Evolutionary conservation across 2,113 vertebrate species (phyloP), one percentile per base, ranked within the genome.

Genomic region (Myotis brandtii): DNA sequence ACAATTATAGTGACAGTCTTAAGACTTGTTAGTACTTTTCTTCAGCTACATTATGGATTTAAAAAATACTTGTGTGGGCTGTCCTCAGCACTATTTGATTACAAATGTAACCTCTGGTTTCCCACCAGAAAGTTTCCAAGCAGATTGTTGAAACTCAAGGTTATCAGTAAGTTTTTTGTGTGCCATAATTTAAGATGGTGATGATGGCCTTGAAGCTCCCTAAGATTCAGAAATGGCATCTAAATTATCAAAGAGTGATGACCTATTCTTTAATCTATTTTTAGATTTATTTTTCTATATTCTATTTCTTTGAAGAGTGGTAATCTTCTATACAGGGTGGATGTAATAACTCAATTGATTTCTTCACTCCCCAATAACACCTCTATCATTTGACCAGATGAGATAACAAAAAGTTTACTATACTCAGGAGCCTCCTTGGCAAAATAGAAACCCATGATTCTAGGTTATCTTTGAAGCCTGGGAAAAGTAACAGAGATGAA

Each of bases 401-500:
- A 77, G 52, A 72, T 83, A 89, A 88, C 52, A 90, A 52, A 86
- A 48, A 72, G 43, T 66, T 86, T 95, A 94, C 73, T 83, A 27
- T 6, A 75, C 59, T 85, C 92, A 56, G 32, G 59, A 93, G 85
- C 27, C 70, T 84, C 52, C 77, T 96, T 80, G 80, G 12, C 83
- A 77, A 84, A 90, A 92, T 54, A 7, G 70, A 95, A 95, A 30
- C 34, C 52, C 84, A 32, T 92, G 93, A 87, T 72, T 97, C 54
- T 43, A 72, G 11, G n/a, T 92, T 96, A 84, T 89, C 21, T 87
- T 92, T 85, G 92, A 93, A 90, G 67, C 56, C 70, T 95, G 59
- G 75, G 81, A 67, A 95, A 95, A 93, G 59, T 90, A 95, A 94
- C 64, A 84, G 64, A 94, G 90, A 95, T 95, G 56, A 91, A 95